phyloP scores from a whole-genome alignment of 1,140 invertebrate genomes.

The Cydia amplana region DNA sequence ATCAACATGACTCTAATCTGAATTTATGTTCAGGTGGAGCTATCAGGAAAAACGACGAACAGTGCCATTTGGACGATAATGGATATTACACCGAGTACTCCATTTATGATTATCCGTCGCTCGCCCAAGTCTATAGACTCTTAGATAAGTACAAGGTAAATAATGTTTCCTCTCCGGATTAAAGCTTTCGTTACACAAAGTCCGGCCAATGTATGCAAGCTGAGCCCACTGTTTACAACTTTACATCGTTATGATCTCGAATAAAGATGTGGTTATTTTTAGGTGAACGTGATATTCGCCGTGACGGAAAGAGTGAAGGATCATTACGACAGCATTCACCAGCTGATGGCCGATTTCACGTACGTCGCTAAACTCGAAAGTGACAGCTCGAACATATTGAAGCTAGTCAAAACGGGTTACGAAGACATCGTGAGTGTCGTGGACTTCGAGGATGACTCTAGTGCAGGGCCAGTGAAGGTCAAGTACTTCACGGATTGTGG shows the following conservation, averaged over 20 bases:
- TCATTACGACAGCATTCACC: conserved; percentile 79
- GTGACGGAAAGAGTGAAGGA: conserved; percentile 78
- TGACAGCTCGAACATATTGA: conserved; percentile 82
- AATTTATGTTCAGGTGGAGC: conserved; percentile 70
- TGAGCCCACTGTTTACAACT: conserved; percentile 35
- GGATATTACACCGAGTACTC: conserved; percentile 80
- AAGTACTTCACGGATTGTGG: conserved; percentile 81
- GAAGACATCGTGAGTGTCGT: conserved; percentile 80
- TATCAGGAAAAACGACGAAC: conserved; percentile 74
- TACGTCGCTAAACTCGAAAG: conserved; percentile 81
- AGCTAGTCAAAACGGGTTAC: conserved; percentile 81
- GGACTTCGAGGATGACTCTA: conserved; percentile 79
- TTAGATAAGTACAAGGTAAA: conserved; percentile 80
- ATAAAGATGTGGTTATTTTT: conserved; percentile 42
- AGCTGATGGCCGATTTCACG: conserved; percentile 78
- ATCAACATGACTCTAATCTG: not conserved
- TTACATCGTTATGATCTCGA: conserved; percentile 33
- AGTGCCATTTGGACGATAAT: conserved; percentile 79
- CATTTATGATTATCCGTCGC: conserved; percentile 82
- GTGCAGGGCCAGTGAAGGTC: conserved; percentile 73
- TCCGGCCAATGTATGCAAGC: conserved; percentile 36
- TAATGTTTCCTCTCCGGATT: conserved; percentile 41
- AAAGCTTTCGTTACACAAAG: conserved; percentile 45
- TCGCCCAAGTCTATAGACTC: conserved; percentile 81
- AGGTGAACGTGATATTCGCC: conserved; percentile 83